Percentiles rank a stretch among this genome's conserved stretches.
Evolutionary conservation across 2,888 invertebrate genomes (phyloP).

Genomic region (Zygogramma bicolorata): DNA sequence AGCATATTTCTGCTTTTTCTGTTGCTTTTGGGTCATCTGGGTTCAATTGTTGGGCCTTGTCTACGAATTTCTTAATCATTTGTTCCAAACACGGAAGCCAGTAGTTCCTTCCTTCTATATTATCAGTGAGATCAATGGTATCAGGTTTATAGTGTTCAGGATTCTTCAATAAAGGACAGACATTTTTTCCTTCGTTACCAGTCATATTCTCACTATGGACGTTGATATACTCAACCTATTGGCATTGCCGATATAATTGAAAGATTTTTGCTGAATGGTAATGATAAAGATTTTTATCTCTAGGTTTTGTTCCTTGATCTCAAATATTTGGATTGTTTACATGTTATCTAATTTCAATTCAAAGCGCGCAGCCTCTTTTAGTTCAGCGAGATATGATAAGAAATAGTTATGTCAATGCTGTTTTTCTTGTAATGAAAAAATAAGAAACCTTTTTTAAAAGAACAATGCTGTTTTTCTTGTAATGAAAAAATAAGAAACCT

Average conservation of each 20-base stretch:
- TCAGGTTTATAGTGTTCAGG: conserved; percentile 89
- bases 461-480: no score
- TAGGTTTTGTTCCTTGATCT: conserved; percentile 1
- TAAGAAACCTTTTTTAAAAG: no score
- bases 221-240: neutral
- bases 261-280: no score
- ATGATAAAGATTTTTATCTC: no score
- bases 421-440: no score
- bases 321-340: conserved; percentile 14
- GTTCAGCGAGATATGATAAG: neutral
- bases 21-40: conserved; percentile 81
- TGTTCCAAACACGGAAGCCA: conserved; percentile 94
- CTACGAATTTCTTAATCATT: conserved; percentile 86
- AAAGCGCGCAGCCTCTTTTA: neutral
- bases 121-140: conserved; percentile 88
- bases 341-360: conserved; percentile 8
- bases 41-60: conserved; percentile 84
- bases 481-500: no score
- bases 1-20: conserved; percentile 84
- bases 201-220: conserved; percentile 30
- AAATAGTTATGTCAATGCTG: no score
- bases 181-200: conserved; percentile 49
- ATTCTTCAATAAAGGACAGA: conserved; percentile 84
- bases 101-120: conserved; percentile 88
- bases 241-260: neutral